Conservation (phyloP, 2,797 vertebrate species). For the Glossophaga mutica region DNA sequence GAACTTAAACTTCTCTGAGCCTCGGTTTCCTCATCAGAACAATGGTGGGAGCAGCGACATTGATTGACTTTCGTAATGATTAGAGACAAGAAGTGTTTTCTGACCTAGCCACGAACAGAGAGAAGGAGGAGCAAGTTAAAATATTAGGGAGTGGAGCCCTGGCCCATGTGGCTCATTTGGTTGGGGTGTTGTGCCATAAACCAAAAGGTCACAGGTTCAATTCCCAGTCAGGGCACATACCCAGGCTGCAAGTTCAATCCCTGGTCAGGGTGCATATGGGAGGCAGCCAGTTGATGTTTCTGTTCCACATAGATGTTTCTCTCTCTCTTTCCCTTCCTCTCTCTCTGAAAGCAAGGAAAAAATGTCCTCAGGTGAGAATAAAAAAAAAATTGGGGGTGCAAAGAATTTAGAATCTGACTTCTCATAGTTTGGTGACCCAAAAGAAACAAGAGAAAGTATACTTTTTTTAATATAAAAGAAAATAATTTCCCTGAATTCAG, state of each 20-base stretch:
- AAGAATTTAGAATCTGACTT: not conserved
- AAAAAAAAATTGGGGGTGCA: not conserved
- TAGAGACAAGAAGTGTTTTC: not conserved
- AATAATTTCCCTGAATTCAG: not conserved
- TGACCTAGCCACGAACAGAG: not conserved
- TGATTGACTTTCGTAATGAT: not conserved
- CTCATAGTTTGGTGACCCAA: not conserved
- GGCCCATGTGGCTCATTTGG: not conserved
- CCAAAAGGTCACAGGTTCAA: not conserved
- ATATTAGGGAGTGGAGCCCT: not conserved
- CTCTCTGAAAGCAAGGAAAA: not conserved
- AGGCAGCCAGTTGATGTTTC: not conserved
- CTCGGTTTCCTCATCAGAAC: not conserved
- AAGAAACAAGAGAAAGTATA: not conserved
- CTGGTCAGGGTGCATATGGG: not conserved
- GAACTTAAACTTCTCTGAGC: not conserved
- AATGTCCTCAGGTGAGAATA: not conserved
- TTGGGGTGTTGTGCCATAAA: not conserved
- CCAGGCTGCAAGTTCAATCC: not conserved
- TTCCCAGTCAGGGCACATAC: not conserved
- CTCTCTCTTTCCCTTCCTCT: not conserved
- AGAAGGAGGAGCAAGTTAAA: not conserved
- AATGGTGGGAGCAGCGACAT: not conserved
- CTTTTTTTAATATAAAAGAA: not conserved
- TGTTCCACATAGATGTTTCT: not conserved